Evolutionary conservation across 1,140 invertebrate genomes (phyloP).

Genomic region (Penaeus chinensis): DNA sequence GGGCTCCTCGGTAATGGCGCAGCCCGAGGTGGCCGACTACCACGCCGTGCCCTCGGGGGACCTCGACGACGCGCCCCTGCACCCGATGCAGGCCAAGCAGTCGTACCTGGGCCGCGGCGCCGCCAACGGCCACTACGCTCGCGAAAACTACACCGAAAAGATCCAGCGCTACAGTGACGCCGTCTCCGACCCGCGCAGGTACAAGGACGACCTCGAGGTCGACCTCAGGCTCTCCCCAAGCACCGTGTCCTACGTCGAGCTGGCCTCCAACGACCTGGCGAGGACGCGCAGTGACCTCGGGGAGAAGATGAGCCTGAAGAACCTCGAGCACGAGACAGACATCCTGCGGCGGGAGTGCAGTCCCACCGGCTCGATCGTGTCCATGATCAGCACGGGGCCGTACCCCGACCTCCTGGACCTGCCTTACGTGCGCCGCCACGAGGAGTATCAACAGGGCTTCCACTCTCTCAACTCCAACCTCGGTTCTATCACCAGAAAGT

Average conservation of each 20-base stretch:
- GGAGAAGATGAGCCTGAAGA: conserved; percentile 45
- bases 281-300: conserved; percentile 31
- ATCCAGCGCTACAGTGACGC: conserved; percentile 17
- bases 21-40: conserved; percentile 75
- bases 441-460: conserved; percentile 21
- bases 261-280: conserved; percentile 32
- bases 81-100: conserved; percentile 65
- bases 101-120: conserved; percentile 17
- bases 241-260: conserved; percentile 48
- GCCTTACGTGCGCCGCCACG: conserved; percentile 9
- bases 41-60: conserved; percentile 77
- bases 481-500: conserved; percentile 48
- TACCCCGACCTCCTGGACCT: conserved; percentile 35
- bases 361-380: conserved; percentile 46
- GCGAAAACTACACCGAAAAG: conserved; percentile 28
- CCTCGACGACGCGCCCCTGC: conserved; percentile 70
- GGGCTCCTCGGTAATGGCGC: not conserved
- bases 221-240: conserved; percentile 36
- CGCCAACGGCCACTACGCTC: conserved; percentile 39
- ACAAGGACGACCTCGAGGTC: conserved; percentile 32
- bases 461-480: conserved; percentile 31
- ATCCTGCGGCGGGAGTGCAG: conserved; percentile 51
- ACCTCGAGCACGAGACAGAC: conserved; percentile 49
- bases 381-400: conserved; percentile 44
- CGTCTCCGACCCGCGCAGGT: conserved; percentile 24